Evolutionary conservation across 2,888 invertebrate species (phyloP).

Genomic region (Dynastes maya): DNA sequence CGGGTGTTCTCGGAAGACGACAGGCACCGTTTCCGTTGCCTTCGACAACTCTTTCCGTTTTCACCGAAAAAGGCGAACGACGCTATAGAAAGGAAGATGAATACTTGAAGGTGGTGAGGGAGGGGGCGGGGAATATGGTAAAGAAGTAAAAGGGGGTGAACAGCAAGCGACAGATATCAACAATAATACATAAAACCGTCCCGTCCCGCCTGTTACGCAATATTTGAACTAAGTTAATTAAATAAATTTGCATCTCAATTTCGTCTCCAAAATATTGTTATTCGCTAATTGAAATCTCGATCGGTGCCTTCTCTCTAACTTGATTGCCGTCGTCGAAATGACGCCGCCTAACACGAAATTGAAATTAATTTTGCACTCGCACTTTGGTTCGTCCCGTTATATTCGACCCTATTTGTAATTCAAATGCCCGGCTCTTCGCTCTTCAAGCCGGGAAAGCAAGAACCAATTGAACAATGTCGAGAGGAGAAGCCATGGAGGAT

Average conservation of each 20-base stretch:
- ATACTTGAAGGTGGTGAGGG: not conserved
- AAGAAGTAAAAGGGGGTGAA: not conserved
- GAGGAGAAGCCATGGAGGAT: not conserved
- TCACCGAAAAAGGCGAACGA: not conserved
- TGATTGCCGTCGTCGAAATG: constrained; percentile 54
- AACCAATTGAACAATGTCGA: constrained; percentile 43
- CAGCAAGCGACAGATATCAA: not conserved
- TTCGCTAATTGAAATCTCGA: constrained; percentile 62
- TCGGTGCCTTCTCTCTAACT: constrained; percentile 47
- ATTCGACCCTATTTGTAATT: constrained; percentile 65
- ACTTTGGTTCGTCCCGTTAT: constrained; percentile 53
- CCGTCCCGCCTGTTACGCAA: not conserved
- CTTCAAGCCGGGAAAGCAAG: not conserved
- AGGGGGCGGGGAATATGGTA: too few relatives aligned
- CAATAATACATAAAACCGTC: constrained; percentile 11
- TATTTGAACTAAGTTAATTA: constrained; percentile 56
- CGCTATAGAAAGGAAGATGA: not conserved
- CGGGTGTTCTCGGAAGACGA: not conserved
- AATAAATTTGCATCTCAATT: constrained; percentile 64
- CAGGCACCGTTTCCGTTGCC: not conserved
- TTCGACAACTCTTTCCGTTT: not conserved
- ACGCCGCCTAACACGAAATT: constrained; percentile 62
- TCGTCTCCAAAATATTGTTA: constrained; percentile 64
- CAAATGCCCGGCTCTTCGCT: constrained; percentile 59
- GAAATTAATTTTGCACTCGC: constrained; percentile 65